phyloP scores from a whole-genome alignment of 2,797 vertebrate species.

The Girardinus metallicus region DNA sequence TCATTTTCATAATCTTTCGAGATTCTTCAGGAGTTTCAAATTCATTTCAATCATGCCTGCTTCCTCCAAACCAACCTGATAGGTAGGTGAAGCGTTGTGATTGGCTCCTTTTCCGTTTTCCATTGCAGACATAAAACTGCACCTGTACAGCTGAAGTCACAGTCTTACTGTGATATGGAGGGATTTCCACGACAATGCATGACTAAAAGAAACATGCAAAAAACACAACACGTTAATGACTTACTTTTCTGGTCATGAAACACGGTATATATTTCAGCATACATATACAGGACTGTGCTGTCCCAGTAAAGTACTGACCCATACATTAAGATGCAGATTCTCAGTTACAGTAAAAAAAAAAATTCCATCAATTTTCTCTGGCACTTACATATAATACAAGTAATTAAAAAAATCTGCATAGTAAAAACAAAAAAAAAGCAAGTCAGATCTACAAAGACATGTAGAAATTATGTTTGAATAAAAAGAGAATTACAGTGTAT shows the following conservation, averaged over 20 bases:
- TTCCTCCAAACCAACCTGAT: conserved; percentile 85
- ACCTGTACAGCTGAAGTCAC: conserved; percentile 92
- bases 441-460: not conserved
- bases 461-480: not conserved
- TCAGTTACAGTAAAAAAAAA: not conserved
- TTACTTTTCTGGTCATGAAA: not conserved
- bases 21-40: not conserved
- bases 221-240: not conserved
- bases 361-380: not conserved
- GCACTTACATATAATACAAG: not conserved
- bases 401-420: not conserved
- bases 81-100: conserved; percentile 97
- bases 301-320: not conserved
- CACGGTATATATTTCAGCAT: not conserved
- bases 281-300: not conserved
- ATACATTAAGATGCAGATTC: not conserved
- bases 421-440: not conserved
- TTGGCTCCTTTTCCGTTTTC: conserved; percentile 98
- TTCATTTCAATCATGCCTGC: not conserved
- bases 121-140: conserved; percentile 98
- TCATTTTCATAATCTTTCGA: not conserved
- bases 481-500: not conserved
- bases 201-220: conserved; percentile 74
- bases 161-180: conserved; percentile 95
- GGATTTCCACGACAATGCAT: conserved; percentile 93